Percentiles rank a stretch among this genome's conserved stretches.
phyloP scores from a whole-genome alignment of 1,140 invertebrate species.

The Brachionus sp. region DNA sequence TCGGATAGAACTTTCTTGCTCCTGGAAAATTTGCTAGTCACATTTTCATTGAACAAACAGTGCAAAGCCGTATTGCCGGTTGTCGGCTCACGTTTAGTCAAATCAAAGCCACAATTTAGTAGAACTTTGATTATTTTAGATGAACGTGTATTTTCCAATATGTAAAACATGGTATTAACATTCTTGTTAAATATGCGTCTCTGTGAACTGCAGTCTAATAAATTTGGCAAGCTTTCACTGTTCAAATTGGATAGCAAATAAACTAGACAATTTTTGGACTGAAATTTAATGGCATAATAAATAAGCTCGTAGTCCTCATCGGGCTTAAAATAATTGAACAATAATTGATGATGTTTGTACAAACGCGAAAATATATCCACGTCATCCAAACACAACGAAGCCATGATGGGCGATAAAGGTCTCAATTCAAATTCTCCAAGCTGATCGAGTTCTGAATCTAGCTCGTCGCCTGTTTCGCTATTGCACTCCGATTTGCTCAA shows the following conservation, averaged over 20 bases:
- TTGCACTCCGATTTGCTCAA: background rate
- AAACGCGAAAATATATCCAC: slow-evolving; percentile 26
- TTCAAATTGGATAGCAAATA: slow-evolving; percentile 23
- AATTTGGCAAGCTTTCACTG: background rate
- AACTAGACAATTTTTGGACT: slow-evolving; percentile 26
- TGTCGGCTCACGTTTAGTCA: background rate
- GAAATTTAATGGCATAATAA: slow-evolving; percentile 41
- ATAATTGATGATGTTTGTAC: slow-evolving; percentile 1
- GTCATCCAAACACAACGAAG: slow-evolving; percentile 29
- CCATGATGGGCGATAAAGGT: slow-evolving; percentile 20
- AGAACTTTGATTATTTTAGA: slow-evolving; percentile 45
- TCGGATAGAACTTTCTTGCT: slow-evolving; percentile 11
- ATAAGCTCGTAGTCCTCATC: slow-evolving; percentile 43
- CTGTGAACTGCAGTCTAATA: background rate
- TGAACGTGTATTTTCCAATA: slow-evolving; percentile 40
- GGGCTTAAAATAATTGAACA: slow-evolving; percentile 39
- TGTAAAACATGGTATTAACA: slow-evolving; percentile 44
- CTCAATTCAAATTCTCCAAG: background rate
- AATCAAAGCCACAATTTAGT: slow-evolving; percentile 32
- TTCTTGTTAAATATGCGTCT: background rate
- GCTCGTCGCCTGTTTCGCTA: background rate
- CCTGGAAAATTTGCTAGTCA: background rate
- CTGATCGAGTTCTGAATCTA: background rate
- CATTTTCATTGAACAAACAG: background rate
- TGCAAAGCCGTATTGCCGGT: slow-evolving; percentile 32